Evolutionary conservation across 2,888 invertebrate species (phyloP).

Genomic region (Stenichneumon culpator): DNA sequence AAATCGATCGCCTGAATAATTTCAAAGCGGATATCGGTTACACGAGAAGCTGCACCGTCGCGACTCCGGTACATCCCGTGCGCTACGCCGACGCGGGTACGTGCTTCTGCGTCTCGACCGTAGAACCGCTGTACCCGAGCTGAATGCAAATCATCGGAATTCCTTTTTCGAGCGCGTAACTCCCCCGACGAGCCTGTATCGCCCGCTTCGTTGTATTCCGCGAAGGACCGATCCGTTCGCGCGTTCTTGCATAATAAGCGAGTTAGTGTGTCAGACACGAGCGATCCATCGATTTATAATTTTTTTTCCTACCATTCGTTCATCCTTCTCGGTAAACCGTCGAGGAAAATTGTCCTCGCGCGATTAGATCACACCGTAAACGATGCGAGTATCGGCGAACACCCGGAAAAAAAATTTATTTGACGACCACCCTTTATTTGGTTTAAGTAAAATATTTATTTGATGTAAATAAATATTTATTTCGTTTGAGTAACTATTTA

Average conservation of each 20-base stretch:
- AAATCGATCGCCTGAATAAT: slow-evolving; percentile 46
- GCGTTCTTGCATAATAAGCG: slow-evolving; percentile 33
- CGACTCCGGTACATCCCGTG: background rate
- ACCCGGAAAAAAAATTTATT: no score
- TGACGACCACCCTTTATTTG: no score
- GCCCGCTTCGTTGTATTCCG: background rate
- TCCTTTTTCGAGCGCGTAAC: slow-evolving; percentile 10
- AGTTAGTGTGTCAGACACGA: slow-evolving; percentile 53
- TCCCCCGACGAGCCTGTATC: no score
- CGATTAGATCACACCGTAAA: no score
- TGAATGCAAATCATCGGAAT: slow-evolving; percentile 58
- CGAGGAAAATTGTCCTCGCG: no score
- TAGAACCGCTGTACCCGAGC: slow-evolving; percentile 14
- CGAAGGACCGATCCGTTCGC: background rate
- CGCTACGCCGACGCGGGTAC: background rate
- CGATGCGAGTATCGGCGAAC: no score
- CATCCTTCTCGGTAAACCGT: no score
- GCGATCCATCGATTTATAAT: background rate
- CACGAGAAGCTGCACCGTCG: slow-evolving; percentile 3
- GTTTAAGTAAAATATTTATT: no score
- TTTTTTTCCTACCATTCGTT: background rate
- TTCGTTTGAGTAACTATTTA: no score
- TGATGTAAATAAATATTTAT: no score
- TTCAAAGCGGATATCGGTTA: slow-evolving; percentile 42
- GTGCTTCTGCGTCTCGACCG: background rate